Conservation (phyloP, 2,888 invertebrate species). For the Muschampia plurimacula region DNA sequence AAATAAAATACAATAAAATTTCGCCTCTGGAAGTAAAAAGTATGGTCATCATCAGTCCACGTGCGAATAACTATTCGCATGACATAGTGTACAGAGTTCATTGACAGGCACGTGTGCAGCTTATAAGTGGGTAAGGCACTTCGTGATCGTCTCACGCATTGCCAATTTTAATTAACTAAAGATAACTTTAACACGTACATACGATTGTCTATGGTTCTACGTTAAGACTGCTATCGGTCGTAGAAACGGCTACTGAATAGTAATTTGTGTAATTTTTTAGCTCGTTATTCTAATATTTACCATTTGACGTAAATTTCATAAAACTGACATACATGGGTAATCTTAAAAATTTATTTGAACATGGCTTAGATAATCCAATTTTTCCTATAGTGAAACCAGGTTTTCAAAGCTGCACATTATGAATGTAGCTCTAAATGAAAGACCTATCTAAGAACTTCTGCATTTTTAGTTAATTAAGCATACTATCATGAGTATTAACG, state of each 20-base stretch:
- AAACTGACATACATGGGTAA: no score
- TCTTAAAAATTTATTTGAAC: background rate
- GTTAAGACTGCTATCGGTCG: constrained; percentile 56
- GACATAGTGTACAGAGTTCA: constrained; percentile 77
- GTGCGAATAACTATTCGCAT: constrained; percentile 59
- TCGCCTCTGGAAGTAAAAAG: constrained; percentile 45
- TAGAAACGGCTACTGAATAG: constrained; percentile 62
- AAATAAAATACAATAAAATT: constrained; percentile 18
- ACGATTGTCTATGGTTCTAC: constrained; percentile 67
- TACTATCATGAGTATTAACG: background rate
- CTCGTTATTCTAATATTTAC: background rate
- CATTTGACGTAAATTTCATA: no score
- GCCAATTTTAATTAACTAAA: constrained; percentile 83
- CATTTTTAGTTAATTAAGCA: background rate
- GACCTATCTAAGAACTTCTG: background rate
- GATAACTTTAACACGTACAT: constrained; percentile 72
- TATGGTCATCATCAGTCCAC: constrained; percentile 55
- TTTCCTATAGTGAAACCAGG: background rate
- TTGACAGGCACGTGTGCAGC: constrained; percentile 84
- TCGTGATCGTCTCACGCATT: constrained; percentile 78
- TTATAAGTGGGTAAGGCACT: constrained; percentile 76
- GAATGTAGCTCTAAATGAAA: no score
- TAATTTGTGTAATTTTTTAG: background rate
- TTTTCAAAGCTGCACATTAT: no score
- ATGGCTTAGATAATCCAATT: background rate